phyloP scores from a whole-genome alignment of 2,113 vertebrate species.

The Sylvilagus bachmani region DNA sequence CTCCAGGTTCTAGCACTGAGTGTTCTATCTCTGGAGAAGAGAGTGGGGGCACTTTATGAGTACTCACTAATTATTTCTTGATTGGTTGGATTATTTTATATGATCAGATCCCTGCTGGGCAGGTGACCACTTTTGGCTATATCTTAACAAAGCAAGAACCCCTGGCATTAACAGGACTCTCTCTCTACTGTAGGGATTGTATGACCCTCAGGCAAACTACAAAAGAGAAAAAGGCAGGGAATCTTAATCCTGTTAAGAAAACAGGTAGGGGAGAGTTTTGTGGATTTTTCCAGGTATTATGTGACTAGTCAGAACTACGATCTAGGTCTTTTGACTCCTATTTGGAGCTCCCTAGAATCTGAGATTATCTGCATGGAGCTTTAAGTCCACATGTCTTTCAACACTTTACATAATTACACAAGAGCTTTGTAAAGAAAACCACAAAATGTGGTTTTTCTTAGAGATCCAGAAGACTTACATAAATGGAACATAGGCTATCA shows the following conservation, averaged over 20 bases:
- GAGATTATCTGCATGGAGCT: conserved; percentile 8
- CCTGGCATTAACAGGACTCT: not conserved
- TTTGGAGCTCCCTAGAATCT: not conserved
- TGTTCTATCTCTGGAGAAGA: not conserved
- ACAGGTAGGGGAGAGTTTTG: not conserved
- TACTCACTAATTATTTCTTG: not conserved
- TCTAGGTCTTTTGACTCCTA: not conserved
- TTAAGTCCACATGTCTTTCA: not conserved
- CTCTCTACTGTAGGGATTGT: not conserved
- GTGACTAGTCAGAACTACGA: not conserved
- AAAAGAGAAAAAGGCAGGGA: not conserved
- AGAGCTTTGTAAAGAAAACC: conserved; percentile 40
- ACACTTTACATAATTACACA: not conserved
- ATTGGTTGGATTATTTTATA: conserved; percentile 16
- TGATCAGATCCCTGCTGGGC: not conserved
- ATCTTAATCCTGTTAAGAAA: not conserved
- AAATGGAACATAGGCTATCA: not conserved
- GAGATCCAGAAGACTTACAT: not conserved
- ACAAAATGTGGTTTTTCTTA: not conserved
- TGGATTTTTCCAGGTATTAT: conserved; percentile 10
- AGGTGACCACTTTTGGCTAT: not conserved
- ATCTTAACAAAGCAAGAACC: not conserved
- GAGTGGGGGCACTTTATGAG: not conserved
- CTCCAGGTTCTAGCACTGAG: not conserved
- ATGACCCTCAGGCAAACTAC: not conserved